A percentile compares a stretch with the other conserved stretches of the same genome.
These are phyloP conservation scores for Sphaeramia orbicularis DNA, from an alignment of 2,797 vertebrate species.

Conservation along the genomic window DNA sequence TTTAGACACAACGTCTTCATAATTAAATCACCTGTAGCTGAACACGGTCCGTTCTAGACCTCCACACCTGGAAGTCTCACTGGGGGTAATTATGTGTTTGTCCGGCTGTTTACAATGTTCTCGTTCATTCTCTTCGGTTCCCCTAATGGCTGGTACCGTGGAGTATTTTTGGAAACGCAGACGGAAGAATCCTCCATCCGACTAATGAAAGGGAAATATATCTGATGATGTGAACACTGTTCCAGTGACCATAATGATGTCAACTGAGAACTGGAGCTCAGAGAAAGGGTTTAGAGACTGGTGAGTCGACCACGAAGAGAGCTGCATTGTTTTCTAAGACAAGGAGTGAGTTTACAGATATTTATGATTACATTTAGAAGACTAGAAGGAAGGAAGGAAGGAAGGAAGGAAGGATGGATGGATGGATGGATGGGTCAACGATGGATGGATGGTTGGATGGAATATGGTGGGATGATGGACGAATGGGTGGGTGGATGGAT, in stretches of 20 bases:
- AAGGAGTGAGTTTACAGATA: too few relatives aligned
- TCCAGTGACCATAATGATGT: neutral
- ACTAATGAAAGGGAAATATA: neutral
- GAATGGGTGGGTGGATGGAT: too few relatives aligned
- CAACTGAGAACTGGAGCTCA: too few relatives aligned
- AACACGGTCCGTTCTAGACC: conserved; percentile 4
- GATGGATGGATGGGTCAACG: too few relatives aligned
- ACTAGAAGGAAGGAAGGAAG: too few relatives aligned
- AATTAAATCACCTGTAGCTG: conserved; percentile 15
- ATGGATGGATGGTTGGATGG: too few relatives aligned
- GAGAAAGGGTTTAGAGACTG: too few relatives aligned
- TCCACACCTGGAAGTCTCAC: neutral
- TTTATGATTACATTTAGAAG: too few relatives aligned
- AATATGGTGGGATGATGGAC: too few relatives aligned
- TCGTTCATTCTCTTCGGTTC: neutral
- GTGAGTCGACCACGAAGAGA: too few relatives aligned
- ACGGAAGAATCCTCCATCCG: neutral
- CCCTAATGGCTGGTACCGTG: neutral
- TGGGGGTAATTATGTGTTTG: conserved; percentile 14
- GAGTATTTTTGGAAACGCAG: neutral
- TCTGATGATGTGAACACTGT: neutral
- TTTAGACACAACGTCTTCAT: neutral
- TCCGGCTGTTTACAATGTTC: neutral
- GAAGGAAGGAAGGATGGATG: too few relatives aligned
- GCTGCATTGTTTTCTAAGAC: too few relatives aligned